A percentile compares a stretch with the other conserved stretches of the same genome.
These are phyloP conservation scores for Festucalex cinctus DNA, from an alignment of 2,113 vertebrate genomes.

Conservation along the genomic window DNA sequence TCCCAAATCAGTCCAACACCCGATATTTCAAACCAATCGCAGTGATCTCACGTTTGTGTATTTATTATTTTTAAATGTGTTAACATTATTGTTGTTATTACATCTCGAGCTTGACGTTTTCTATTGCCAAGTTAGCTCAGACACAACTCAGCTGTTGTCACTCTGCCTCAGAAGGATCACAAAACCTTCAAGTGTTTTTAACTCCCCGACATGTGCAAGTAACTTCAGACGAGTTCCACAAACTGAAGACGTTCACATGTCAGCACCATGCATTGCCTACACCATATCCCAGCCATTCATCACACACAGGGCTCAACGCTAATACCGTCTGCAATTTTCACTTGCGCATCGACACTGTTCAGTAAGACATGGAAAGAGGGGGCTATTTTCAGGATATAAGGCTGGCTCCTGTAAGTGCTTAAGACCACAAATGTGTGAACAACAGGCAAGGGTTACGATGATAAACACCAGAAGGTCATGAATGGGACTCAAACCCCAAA, in stretches of 20 bases:
- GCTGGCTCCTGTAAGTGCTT: conserved; percentile 4
- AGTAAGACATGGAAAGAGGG: conserved; percentile 6
- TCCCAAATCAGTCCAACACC: neutral
- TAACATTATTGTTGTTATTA: neutral
- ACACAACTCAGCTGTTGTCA: conserved; percentile 63
- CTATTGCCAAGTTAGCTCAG: neutral
- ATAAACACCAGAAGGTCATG: conserved; percentile 1
- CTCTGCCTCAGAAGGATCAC: conserved; percentile 62
- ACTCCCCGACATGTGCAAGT: conserved; percentile 40
- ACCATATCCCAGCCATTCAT: conserved; percentile 18
- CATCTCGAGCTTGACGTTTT: neutral
- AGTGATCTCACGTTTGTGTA: neutral
- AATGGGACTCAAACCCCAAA: neutral
- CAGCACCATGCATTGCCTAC: conserved; percentile 21
- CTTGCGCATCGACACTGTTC: conserved; percentile 27
- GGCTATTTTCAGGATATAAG: conserved; percentile 17
- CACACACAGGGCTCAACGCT: conserved; percentile 14
- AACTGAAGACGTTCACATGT: conserved; percentile 59
- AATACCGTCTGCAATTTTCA: conserved; percentile 21
- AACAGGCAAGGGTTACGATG: neutral
- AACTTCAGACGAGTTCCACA: conserved; percentile 45
- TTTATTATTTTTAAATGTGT: neutral
- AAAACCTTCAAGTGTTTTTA: conserved; percentile 64
- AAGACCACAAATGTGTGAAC: neutral
- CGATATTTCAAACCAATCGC: neutral